Conservation (phyloP, 1,140 invertebrate species). For the Temnothorax nylanderi region DNA sequence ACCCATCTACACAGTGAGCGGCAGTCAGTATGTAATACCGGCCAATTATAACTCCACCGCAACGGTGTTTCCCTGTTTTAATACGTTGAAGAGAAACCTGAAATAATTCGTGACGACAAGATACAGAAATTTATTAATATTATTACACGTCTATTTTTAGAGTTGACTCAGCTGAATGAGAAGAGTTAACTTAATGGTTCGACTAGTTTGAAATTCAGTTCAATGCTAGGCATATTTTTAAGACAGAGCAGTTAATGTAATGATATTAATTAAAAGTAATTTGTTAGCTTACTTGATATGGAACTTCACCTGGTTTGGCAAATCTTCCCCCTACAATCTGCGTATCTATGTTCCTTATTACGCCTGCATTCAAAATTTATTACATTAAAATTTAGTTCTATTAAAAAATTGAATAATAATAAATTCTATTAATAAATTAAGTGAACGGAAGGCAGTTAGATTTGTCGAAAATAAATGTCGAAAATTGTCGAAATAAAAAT, state of each 20-base stretch:
- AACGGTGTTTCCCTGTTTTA: constrained; percentile 70
- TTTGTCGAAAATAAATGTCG: too few relatives aligned
- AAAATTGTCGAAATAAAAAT: too few relatives aligned
- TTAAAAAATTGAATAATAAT: too few relatives aligned
- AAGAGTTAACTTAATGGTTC: neutral
- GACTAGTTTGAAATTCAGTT: neutral
- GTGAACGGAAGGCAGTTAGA: too few relatives aligned
- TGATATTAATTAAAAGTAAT: too few relatives aligned
- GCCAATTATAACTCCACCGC: constrained; percentile 85
- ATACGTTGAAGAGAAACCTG: constrained; percentile 69
- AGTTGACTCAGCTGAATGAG: neutral
- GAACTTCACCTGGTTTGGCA: constrained; percentile 70
- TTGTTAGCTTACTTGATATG: constrained; percentile 77
- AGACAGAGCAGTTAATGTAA: neutral
- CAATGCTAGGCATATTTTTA: neutral
- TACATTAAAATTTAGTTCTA: neutral
- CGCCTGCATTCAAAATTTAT: too few relatives aligned
- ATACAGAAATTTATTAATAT: neutral
- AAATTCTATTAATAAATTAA: too few relatives aligned
- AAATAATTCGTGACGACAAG: neutral
- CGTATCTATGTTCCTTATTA: too few relatives aligned
- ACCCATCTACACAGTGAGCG: constrained; percentile 83
- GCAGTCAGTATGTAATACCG: constrained; percentile 84
- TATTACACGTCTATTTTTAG: neutral
- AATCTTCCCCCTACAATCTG: constrained; percentile 67